Conservation (phyloP, 2,888 invertebrate species). For the Lottia scabra region DNA sequence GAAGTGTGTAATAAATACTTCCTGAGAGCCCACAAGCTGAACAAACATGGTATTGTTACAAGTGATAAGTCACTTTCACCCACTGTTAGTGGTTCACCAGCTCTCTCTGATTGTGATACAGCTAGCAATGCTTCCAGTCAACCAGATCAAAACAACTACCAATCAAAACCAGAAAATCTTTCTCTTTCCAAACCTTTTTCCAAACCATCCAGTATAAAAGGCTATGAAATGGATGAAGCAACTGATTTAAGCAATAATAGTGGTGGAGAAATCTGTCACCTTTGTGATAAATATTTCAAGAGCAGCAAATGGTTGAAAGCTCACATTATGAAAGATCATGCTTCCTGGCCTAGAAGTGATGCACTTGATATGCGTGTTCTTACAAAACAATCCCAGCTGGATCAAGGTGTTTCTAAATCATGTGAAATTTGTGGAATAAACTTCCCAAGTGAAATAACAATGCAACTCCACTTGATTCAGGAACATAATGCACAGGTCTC, state of each 20-base stretch:
- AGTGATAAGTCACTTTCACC: conserved; percentile 53
- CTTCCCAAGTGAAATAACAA: conserved; percentile 67
- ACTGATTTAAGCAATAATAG: conserved; percentile 35
- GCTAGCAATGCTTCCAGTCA: conserved; percentile 57
- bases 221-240: conserved; percentile 22
- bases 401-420: conserved; percentile 39
- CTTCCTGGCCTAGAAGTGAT: conserved; percentile 38
- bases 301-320: conserved; percentile 54
- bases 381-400: background rate
- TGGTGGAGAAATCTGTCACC: conserved; percentile 51
- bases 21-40: conserved; percentile 67
- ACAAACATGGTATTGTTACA: conserved; percentile 66
- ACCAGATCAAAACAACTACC: conserved; percentile 41
- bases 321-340: conserved; percentile 59
- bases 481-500: conserved; percentile 67
- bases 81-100: conserved; percentile 48
- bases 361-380: conserved; percentile 37
- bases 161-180: conserved; percentile 25
- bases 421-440: conserved; percentile 68
- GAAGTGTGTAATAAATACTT: conserved; percentile 70
- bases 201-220: conserved; percentile 8
- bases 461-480: conserved; percentile 71
- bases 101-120: conserved; percentile 54
- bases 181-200: conserved; percentile 16
- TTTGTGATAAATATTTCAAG: conserved; percentile 55